phyloP scores from a whole-genome alignment of 1,140 invertebrate genomes.

The Drosophila neocordata region DNA sequence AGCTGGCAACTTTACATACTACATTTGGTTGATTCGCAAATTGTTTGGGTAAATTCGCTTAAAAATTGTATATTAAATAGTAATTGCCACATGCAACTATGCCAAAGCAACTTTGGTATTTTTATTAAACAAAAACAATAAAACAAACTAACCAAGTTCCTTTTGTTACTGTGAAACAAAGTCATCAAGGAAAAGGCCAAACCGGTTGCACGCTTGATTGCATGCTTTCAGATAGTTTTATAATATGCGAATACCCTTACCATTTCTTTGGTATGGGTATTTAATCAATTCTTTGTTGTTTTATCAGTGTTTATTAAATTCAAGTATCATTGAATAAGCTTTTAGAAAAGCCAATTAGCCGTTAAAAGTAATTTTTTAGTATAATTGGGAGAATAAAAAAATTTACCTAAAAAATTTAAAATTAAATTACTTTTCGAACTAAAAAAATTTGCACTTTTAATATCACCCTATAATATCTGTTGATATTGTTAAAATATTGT shows the following conservation, averaged over 20 bases:
- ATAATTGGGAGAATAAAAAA: too few species aligned
- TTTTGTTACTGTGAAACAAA: conserved; percentile 43
- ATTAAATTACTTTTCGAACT: too few species aligned
- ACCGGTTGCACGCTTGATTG: conserved; percentile 45
- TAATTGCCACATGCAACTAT: conserved; percentile 32
- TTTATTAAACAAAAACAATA: conserved; percentile 62
- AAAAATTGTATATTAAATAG: conserved; percentile 42
- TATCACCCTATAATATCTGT: too few species aligned
- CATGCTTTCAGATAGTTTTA: conserved; percentile 38
- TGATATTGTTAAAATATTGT: too few species aligned
- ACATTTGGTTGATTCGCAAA: conserved; percentile 3
- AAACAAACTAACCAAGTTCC: conserved; percentile 45
- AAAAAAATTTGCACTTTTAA: too few species aligned
- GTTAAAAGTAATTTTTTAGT: too few species aligned
- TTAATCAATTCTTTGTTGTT: background rate
- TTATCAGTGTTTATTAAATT: background rate
- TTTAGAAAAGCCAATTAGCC: too few species aligned
- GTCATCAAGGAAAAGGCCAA: conserved; percentile 48
- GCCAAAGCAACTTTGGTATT: conserved; percentile 19
- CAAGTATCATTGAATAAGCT: background rate
- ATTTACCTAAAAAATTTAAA: too few species aligned
- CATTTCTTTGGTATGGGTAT: background rate
- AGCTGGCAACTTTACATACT: background rate
- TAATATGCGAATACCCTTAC: conserved; percentile 20
- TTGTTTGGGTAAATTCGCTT: conserved; percentile 27